Conservation (phyloP, 2,888 invertebrate species). For the Stenoptilia bipunctidactyla region DNA sequence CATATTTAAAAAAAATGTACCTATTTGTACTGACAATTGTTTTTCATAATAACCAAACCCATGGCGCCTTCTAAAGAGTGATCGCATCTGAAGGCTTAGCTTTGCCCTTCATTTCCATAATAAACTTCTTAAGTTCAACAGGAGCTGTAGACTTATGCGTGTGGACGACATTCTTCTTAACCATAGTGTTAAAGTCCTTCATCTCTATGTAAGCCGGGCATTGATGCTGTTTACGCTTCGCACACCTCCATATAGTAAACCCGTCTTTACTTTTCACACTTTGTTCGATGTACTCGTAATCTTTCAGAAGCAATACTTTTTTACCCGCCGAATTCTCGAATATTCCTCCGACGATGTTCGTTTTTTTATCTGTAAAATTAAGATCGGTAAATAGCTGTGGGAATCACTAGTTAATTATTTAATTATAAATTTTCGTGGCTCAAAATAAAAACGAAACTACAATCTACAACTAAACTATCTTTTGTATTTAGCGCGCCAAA, state of each 20-base stretch:
- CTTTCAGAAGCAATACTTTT: conserved; percentile 24
- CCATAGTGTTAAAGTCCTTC: conserved; percentile 17
- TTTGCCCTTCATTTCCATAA: not conserved
- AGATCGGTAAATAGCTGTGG: too few species aligned
- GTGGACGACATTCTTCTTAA: conserved; percentile 18
- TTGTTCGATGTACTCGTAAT: conserved; percentile 23
- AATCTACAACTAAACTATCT: too few species aligned
- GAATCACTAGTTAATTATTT: too few species aligned
- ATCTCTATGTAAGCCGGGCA: conserved; percentile 25
- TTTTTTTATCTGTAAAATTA: not conserved
- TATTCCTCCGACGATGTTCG: conserved; percentile 26
- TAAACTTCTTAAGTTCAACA: conserved; percentile 8
- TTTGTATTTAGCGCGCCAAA: too few species aligned
- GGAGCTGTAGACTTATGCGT: conserved; percentile 21
- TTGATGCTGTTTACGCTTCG: not conserved
- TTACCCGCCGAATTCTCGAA: conserved; percentile 21
- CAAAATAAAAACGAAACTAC: too few species aligned
- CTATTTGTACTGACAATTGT: too few species aligned
- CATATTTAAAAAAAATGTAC: too few species aligned
- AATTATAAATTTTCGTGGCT: too few species aligned
- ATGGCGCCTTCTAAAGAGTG: too few species aligned
- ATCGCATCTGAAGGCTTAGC: not conserved
- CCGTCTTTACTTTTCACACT: not conserved
- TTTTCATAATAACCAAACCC: too few species aligned
- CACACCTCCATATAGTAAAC: not conserved